A percentile compares a stretch with the other conserved stretches of the same genome.
Evolutionary conservation across 2,113 vertebrate species (phyloP).

Genomic region (Phainopepla nitens): DNA sequence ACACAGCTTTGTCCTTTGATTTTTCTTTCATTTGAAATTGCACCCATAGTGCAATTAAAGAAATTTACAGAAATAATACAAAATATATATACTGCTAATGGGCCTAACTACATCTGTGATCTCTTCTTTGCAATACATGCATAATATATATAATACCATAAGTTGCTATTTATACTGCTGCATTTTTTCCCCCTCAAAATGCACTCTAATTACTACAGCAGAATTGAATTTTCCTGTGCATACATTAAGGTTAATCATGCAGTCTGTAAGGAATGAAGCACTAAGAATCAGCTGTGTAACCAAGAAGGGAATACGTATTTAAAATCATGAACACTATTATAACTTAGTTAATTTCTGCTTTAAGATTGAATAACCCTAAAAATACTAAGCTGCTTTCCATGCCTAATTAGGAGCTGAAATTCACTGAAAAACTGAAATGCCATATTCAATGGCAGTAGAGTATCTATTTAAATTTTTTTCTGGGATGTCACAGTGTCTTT

Average conservation of each 20-base stretch:
- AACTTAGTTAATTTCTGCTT: neutral
- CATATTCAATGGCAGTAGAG: neutral
- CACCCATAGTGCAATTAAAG: neutral
- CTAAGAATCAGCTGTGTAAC: neutral
- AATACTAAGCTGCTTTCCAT: neutral
- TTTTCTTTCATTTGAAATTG: neutral
- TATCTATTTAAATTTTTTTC: neutral
- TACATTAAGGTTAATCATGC: neutral
- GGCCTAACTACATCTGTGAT: neutral
- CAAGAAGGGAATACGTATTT: neutral
- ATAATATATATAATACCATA: neutral
- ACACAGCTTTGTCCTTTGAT: neutral
- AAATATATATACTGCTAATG: neutral
- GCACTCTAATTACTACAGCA: neutral
- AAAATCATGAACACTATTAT: neutral
- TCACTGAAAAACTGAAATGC: neutral
- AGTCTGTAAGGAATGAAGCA: neutral
- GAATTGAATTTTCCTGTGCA: slow-evolving; percentile 25
- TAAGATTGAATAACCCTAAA: neutral
- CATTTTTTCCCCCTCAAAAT: neutral
- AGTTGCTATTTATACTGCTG: neutral
- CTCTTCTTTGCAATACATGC: neutral
- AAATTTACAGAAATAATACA: neutral
- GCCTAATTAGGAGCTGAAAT: neutral
- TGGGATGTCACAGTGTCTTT: neutral